Percentiles rank a stretch among this genome's conserved stretches.
These are phyloP conservation scores for Hirtodrosophila cameraria DNA, from an alignment of 2,888 invertebrate genomes.

Conservation along the genomic window DNA sequence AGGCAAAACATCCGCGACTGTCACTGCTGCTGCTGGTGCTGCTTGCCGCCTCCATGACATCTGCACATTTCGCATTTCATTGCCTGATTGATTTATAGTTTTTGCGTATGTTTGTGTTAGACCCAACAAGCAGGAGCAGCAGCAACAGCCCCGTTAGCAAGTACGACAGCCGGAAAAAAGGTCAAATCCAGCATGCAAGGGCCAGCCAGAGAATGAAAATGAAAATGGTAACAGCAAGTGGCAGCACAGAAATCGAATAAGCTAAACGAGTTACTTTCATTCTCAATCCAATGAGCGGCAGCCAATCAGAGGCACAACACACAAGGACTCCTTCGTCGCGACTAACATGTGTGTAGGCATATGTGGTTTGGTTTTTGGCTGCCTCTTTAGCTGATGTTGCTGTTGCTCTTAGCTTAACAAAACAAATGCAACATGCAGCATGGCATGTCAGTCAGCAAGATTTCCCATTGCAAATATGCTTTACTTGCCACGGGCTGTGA, in stretches of 20 bases:
- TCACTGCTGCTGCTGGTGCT: conserved; percentile 13
- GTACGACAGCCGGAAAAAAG: conserved; percentile 41
- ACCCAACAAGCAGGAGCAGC: conserved; percentile 19
- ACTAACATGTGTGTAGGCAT: conserved; percentile 3
- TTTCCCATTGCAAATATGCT: conserved; percentile 61
- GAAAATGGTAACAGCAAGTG: conserved; percentile 23
- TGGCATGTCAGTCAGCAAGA: conserved; percentile 57
- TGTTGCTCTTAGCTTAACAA: conserved; percentile 25
- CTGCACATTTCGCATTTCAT: conserved; percentile 76
- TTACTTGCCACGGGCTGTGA: not conserved
- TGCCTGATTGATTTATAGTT: conserved; percentile 78
- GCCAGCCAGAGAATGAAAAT: too few relatives aligned
- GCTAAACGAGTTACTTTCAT: conserved; percentile 74
- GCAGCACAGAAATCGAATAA: conserved; percentile 68
- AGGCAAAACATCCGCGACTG: conserved; percentile 10
- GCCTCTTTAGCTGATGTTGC: conserved; percentile 1
- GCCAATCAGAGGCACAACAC: conserved; percentile 51
- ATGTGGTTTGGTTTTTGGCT: conserved; percentile 12
- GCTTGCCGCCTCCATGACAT: conserved; percentile 66
- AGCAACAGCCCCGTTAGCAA: conserved; percentile 12
- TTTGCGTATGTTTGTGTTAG: conserved; percentile 49
- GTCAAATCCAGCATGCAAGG: conserved; percentile 28
- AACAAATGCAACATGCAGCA: conserved; percentile 56
- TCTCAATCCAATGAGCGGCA: conserved; percentile 34
- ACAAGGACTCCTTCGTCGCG: conserved; percentile 28